Evolutionary conservation across 2,888 invertebrate species (phyloP).

Genomic region (Plagiodera versicolora): DNA sequence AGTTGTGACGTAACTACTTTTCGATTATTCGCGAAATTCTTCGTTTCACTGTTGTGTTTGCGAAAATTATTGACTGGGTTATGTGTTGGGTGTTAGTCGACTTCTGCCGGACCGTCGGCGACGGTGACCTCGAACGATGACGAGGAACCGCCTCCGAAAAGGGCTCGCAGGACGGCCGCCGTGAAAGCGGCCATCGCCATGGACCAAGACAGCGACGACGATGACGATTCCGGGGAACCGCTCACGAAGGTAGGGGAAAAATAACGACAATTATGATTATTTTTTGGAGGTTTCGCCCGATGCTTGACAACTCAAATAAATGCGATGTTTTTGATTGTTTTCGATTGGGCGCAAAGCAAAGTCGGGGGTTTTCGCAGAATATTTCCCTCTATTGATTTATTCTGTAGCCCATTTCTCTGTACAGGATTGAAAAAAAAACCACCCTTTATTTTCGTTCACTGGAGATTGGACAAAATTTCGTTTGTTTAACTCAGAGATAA

Average conservation of each 20-base stretch:
- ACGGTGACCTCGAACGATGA: constrained; percentile 30
- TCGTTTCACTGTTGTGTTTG: neutral
- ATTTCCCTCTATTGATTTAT: neutral
- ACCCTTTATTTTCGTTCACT: too few relatives aligned
- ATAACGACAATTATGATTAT: neutral
- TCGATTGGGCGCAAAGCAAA: neutral
- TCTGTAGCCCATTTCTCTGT: neutral
- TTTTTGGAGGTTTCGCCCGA: neutral
- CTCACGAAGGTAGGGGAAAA: constrained; percentile 47
- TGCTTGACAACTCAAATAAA: neutral
- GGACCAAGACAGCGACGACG: constrained; percentile 44
- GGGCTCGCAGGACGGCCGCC: constrained; percentile 47
- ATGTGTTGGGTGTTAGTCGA: constrained; percentile 4
- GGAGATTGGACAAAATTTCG: too few relatives aligned
- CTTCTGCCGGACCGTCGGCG: constrained; percentile 21
- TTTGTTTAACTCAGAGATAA: too few relatives aligned
- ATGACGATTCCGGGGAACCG: constrained; percentile 42
- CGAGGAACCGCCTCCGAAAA: constrained; percentile 40
- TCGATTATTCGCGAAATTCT: too few relatives aligned
- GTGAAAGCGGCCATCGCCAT: constrained; percentile 43
- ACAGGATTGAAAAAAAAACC: too few relatives aligned
- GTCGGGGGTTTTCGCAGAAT: neutral
- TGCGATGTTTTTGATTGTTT: neutral
- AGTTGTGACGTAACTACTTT: too few relatives aligned
- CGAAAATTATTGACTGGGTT: neutral